phyloP scores from a whole-genome alignment of 2,888 invertebrate genomes.

The Malacosoma neustria region DNA sequence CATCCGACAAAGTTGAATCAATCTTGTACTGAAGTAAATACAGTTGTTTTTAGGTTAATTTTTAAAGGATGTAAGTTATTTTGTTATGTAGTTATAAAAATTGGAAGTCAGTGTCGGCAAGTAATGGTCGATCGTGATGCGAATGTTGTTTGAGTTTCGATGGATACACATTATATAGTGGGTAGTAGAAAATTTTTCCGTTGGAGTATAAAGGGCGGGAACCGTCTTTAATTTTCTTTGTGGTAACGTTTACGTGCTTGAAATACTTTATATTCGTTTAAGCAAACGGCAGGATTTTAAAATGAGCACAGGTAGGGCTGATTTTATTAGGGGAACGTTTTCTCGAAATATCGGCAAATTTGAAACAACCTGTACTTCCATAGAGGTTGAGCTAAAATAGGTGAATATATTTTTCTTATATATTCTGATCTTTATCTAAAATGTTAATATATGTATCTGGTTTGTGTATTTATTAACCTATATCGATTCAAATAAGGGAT shows the following conservation, averaged over 20 bases:
- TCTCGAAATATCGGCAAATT: too few species aligned
- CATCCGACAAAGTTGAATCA: slow-evolving; percentile 5
- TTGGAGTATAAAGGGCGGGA: slow-evolving; percentile 12
- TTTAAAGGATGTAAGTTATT: slow-evolving; percentile 23
- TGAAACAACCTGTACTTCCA: too few species aligned
- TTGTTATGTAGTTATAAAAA: slow-evolving; percentile 41
- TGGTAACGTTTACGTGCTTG: slow-evolving; percentile 39
- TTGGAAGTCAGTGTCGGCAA: slow-evolving; percentile 73
- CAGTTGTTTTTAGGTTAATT: slow-evolving; percentile 16
- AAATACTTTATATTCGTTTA: slow-evolving; percentile 32
- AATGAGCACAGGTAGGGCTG: background rate
- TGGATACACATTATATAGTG: slow-evolving; percentile 39
- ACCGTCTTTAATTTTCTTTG: slow-evolving; percentile 49
- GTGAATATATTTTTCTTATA: too few species aligned
- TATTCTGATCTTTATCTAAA: too few species aligned
- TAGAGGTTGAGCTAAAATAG: too few species aligned
- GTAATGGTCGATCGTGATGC: slow-evolving; percentile 67
- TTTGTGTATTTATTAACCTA: too few species aligned
- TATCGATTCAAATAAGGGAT: too few species aligned
- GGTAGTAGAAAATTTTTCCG: slow-evolving; percentile 40
- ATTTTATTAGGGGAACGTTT: too few species aligned
- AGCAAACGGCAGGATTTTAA: slow-evolving; percentile 5
- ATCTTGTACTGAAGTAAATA: slow-evolving; percentile 9
- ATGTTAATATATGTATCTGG: too few species aligned
- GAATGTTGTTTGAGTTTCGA: slow-evolving; percentile 63